These are phyloP conservation scores for Takifugu bimaculatus DNA, from an alignment of 2,113 vertebrate species.

Conservation along the genomic window DNA sequence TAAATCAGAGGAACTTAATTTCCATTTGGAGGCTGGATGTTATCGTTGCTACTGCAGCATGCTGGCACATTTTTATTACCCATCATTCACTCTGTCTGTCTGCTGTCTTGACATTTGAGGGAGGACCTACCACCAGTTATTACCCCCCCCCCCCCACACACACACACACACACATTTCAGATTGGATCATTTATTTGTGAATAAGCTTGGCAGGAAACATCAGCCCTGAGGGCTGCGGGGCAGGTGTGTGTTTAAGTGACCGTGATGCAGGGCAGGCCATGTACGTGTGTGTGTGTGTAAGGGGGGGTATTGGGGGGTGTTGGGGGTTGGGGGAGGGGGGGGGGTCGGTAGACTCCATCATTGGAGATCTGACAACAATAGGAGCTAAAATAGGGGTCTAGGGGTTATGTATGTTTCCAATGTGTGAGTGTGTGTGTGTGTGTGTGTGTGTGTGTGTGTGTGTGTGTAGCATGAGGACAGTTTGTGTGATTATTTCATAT, in stretches of 20 bases:
- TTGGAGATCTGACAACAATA: conserved; percentile 40
- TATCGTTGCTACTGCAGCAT: not conserved
- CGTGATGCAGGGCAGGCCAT: not conserved
- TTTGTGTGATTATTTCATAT: conserved; percentile 60
- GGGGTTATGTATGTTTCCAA: conserved; percentile 13
- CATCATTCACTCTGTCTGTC: conserved; percentile 21
- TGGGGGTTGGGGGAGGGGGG: conserved; percentile 1
- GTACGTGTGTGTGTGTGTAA: conserved; percentile 16
- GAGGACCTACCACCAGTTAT: not conserved
- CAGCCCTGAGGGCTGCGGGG: conserved; percentile 19
- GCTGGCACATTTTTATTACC: conserved; percentile 17
- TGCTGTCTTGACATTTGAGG: conserved; percentile 9
- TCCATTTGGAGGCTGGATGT: not conserved
- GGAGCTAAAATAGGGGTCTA: conserved; percentile 12
- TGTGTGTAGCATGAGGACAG: conserved; percentile 26
- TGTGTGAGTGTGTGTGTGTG: conserved; percentile 7
- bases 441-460: conserved; percentile 17
- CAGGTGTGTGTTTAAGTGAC: conserved; percentile 30
- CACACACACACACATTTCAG: conserved; percentile 13
- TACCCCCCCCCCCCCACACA: conserved; percentile 7
- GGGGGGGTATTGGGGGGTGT: not conserved
- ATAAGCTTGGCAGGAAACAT: conserved; percentile 48
- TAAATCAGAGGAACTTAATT: conserved; percentile 35
- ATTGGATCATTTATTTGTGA: conserved; percentile 48
- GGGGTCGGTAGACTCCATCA: conserved; percentile 27